Percentiles rank a stretch among this genome's conserved stretches.
phyloP scores from a whole-genome alignment of 2,888 invertebrate genomes.

The Melinopterus prodromus region DNA sequence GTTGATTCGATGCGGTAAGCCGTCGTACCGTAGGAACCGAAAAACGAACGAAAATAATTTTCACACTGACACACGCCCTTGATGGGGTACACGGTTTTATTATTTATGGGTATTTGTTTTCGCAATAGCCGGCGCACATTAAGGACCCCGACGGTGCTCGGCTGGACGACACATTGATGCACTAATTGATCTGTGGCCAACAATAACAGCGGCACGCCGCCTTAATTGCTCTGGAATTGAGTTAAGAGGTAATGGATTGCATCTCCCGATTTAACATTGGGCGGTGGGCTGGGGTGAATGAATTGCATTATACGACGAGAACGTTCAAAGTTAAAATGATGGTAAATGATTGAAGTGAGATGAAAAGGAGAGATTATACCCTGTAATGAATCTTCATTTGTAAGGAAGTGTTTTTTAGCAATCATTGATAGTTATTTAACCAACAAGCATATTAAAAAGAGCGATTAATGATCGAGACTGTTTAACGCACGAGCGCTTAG shows the following conservation, averaged over 20 bases:
- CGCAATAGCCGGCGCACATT: background rate
- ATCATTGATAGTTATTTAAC: too few relatives aligned
- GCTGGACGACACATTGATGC: background rate
- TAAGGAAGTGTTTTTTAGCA: too few relatives aligned
- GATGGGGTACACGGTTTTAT: background rate
- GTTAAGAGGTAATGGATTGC: background rate
- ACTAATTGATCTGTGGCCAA: slow-evolving; percentile 4
- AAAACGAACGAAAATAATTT: background rate
- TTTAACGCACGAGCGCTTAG: too few relatives aligned
- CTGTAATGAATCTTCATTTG: too few relatives aligned
- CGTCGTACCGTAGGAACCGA: background rate
- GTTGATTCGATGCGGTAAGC: background rate
- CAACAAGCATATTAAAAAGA: too few relatives aligned
- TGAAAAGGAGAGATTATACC: too few relatives aligned
- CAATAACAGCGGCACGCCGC: background rate
- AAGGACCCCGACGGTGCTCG: background rate
- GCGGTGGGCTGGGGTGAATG: background rate
- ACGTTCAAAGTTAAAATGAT: background rate
- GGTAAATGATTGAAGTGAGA: too few relatives aligned
- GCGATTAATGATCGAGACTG: too few relatives aligned
- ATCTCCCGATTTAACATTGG: background rate
- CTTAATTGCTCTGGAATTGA: slow-evolving; percentile 4
- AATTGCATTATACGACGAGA: background rate
- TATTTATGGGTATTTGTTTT: slow-evolving; percentile 4
- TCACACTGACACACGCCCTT: background rate